phyloP scores from a whole-genome alignment of 1,140 invertebrate genomes.

The Phenacoccus solenopsis region DNA sequence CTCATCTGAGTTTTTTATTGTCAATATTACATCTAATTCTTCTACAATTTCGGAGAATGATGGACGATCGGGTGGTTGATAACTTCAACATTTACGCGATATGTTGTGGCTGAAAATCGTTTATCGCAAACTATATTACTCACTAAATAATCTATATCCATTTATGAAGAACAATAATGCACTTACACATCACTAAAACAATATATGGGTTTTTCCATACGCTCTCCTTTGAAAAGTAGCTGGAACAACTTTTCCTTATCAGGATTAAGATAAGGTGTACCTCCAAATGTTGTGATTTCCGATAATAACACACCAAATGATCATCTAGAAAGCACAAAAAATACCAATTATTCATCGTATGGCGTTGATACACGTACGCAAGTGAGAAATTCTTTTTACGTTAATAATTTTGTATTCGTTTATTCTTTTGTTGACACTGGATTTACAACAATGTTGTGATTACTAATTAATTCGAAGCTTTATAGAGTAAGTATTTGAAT shows the following conservation, averaged over 20 bases:
- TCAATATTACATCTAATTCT: conserved; percentile 24
- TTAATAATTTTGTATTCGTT: too few relatives aligned
- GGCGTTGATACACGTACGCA: too few relatives aligned
- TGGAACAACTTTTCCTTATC: conserved; percentile 60
- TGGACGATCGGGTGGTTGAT: neutral
- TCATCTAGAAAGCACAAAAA: neutral
- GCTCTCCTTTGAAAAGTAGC: conserved; percentile 59
- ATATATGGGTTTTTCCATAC: conserved; percentile 69
- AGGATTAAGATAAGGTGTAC: conserved; percentile 65
- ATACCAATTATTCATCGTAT: too few relatives aligned
- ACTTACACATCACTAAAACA: conserved; percentile 36
- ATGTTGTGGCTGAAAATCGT: neutral
- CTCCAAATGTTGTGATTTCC: conserved; percentile 76
- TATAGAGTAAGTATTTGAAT: too few relatives aligned
- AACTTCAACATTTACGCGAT: neutral
- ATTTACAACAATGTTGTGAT: too few relatives aligned
- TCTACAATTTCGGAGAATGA: neutral
- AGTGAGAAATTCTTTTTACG: too few relatives aligned
- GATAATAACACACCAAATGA: conserved; percentile 78
- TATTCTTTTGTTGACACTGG: too few relatives aligned
- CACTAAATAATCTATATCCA: neutral
- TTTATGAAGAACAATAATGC: neutral
- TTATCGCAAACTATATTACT: neutral
- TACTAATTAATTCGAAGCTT: too few relatives aligned
- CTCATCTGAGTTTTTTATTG: neutral